Conservation (phyloP, 2,888 invertebrate genomes). For the Mythimna impura region DNA sequence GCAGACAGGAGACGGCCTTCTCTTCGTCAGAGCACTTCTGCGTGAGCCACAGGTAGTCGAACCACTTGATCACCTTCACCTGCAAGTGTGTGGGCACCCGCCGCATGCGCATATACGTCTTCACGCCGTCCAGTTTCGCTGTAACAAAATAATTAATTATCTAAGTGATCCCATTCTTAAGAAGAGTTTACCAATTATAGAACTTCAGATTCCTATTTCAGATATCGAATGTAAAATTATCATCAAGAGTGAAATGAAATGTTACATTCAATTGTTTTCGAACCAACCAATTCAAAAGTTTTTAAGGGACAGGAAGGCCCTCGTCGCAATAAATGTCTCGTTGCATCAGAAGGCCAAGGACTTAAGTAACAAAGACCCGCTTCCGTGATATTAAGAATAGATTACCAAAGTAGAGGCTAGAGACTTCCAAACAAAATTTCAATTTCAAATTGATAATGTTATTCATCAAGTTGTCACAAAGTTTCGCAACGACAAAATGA, state of each 20-base stretch:
- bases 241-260: neutral
- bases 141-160: slow-evolving; percentile 81
- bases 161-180: neutral
- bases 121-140: slow-evolving; percentile 99
- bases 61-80: slow-evolving; percentile 99
- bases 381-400: slow-evolving; percentile 27
- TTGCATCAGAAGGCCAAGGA: slow-evolving; percentile 18
- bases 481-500: slow-evolving; percentile 59
- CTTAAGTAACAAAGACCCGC: slow-evolving; percentile 21
- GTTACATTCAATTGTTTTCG: neutral
- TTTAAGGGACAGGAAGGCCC: neutral
- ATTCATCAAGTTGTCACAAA: slow-evolving; percentile 51
- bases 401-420: slow-evolving; percentile 34
- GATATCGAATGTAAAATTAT: neutral
- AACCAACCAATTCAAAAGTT: neutral
- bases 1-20: slow-evolving; percentile 97
- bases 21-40: slow-evolving; percentile 99
- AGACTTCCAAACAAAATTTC: slow-evolving; percentile 45
- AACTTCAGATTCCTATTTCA: no score
- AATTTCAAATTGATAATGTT: slow-evolving; percentile 53
- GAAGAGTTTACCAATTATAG: no score
- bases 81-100: slow-evolving; percentile 98
- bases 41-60: slow-evolving; percentile 99
- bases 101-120: slow-evolving; percentile 99
- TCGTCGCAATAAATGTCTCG: neutral